phyloP scores from a whole-genome alignment of 2,113 vertebrate genomes.

The Callaeas wilsoni region DNA sequence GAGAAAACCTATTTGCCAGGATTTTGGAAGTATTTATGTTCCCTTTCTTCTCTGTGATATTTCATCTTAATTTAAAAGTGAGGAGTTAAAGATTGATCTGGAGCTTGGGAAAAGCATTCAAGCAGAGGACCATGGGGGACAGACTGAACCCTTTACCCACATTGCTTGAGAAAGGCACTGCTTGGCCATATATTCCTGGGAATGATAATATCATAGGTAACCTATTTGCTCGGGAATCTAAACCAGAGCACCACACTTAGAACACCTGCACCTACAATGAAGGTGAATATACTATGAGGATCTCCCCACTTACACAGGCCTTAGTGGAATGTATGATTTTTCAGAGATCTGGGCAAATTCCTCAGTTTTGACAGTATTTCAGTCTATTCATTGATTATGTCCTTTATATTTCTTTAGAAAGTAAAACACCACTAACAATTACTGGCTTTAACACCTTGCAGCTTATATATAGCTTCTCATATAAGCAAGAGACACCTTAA shows the following conservation, averaged over 20 bases:
- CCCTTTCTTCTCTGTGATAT: neutral
- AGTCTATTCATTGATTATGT: neutral
- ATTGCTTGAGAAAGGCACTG: neutral
- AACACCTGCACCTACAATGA: neutral
- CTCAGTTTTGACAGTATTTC: neutral
- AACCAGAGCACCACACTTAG: neutral
- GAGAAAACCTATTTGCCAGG: neutral
- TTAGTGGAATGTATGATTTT: neutral
- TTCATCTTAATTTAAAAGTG: neutral
- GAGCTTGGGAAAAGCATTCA: conserved; percentile 58
- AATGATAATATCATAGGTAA: conserved; percentile 30
- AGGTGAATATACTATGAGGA: neutral
- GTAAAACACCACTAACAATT: neutral
- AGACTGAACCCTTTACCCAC: neutral
- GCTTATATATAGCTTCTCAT: neutral
- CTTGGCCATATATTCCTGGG: neutral
- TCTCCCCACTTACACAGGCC: neutral
- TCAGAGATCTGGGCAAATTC: neutral
- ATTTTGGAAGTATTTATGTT: neutral
- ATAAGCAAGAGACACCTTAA: neutral
- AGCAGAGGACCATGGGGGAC: neutral
- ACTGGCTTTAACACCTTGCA: neutral
- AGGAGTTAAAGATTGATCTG: conserved; percentile 58
- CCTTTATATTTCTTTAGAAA: neutral
- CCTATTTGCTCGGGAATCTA: conserved; percentile 25